Conservation (phyloP, 2,797 vertebrate genomes). For the Oryzias sinensis region DNA sequence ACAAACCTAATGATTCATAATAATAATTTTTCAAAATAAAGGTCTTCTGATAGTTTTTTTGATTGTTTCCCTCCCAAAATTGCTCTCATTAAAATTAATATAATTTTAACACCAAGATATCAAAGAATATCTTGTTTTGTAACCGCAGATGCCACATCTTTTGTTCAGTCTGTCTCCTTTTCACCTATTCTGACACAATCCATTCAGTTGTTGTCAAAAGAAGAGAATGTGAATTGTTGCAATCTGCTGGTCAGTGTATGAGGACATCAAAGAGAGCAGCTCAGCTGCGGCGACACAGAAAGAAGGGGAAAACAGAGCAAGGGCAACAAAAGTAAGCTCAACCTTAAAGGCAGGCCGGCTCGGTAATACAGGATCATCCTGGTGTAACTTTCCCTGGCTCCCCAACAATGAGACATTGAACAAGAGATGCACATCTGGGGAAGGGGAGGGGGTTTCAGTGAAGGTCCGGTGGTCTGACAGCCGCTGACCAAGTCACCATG, state of each 20-base stretch:
- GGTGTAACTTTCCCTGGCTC: constrained; percentile 68
- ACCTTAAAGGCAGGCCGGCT: constrained; percentile 66
- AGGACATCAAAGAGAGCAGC: constrained; percentile 67
- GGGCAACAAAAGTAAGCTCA: constrained; percentile 68
- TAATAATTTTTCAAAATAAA: too few species aligned
- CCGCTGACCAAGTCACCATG: constrained; percentile 73
- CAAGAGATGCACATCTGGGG: constrained; percentile 65
- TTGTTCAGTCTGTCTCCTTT: constrained; percentile 9
- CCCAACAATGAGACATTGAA: constrained; percentile 68
- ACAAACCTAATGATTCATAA: too few species aligned
- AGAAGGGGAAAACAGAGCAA: constrained; percentile 60
- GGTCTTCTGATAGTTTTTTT: too few species aligned
- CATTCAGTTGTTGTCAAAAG: background rate
- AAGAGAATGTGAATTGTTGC: constrained; percentile 41
- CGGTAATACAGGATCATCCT: constrained; percentile 76
- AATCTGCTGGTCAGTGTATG: constrained; percentile 56
- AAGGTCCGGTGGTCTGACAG: constrained; percentile 62
- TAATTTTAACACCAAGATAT: background rate
- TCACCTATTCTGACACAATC: constrained; percentile 6
- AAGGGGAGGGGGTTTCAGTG: constrained; percentile 19
- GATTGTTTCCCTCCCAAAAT: background rate
- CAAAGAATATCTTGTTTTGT: constrained; percentile 1
- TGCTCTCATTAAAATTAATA: background rate
- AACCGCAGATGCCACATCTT: constrained; percentile 5
- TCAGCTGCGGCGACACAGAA: constrained; percentile 55